Evolutionary conservation across 92 coral and sea anemone species (phyloP).

Genomic region (Porites cylindrica): DNA sequence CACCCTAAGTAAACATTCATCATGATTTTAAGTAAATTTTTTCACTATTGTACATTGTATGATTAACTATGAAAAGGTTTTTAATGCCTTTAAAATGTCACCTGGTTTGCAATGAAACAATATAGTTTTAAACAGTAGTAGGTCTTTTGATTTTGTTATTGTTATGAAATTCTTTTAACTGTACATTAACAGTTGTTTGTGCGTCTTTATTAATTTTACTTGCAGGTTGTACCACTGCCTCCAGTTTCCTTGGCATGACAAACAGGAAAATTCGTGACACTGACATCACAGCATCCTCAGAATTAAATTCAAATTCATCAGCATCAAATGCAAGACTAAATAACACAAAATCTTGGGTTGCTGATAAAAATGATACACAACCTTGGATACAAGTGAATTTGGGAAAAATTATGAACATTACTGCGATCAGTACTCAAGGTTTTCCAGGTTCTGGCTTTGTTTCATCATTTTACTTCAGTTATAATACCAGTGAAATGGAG

Average conservation of each 20-base stretch:
- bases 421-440: conserved; percentile 81
- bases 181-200: no score
- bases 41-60: no score
- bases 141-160: no score
- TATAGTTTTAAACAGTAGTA: no score
- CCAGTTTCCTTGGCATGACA: conserved; percentile 59
- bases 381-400: conserved; percentile 82
- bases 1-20: no score
- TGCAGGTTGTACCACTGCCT: conserved; percentile 22
- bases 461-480: conserved; percentile 44
- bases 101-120: no score
- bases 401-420: conserved; percentile 39
- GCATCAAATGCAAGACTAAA: conserved; percentile 67
- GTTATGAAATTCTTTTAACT: no score
- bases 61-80: no score
- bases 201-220: background rate
- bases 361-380: conserved; percentile 30
- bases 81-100: no score
- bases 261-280: conserved; percentile 59
- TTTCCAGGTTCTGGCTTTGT: conserved; percentile 47
- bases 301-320: conserved; percentile 26
- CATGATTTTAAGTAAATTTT: no score
- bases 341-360: conserved; percentile 67
- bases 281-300: conserved; percentile 69
- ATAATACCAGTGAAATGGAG: conserved; percentile 47